Conservation (phyloP, 2,797 vertebrate genomes). For the Morelia viridis region DNA sequence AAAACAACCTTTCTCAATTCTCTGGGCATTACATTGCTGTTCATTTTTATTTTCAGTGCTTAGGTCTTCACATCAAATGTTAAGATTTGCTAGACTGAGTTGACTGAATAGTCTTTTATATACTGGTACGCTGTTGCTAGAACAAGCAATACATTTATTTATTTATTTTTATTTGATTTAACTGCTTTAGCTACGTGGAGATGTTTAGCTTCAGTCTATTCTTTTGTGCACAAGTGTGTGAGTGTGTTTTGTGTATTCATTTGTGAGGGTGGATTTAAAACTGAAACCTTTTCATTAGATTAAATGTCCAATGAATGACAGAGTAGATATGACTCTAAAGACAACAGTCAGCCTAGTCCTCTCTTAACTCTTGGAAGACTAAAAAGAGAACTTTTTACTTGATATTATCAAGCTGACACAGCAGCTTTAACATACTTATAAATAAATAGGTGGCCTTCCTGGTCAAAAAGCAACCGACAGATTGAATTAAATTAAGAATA, state of each 20-base stretch:
- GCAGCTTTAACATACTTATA: background rate
- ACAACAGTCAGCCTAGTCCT: constrained; percentile 5
- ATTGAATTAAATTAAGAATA: constrained; percentile 10
- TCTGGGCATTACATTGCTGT: background rate
- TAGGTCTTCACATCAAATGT: background rate
- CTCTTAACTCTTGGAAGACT: constrained; percentile 11
- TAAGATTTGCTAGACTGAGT: background rate
- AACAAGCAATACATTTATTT: background rate
- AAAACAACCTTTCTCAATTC: background rate
- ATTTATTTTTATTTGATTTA: background rate
- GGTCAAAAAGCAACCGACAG: background rate
- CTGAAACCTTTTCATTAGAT: constrained; percentile 9
- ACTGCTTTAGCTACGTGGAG: background rate
- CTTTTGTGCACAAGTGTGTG: background rate
- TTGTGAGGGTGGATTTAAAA: background rate
- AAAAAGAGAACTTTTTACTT: constrained; percentile 1
- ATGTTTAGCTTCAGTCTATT: background rate
- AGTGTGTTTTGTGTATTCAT: background rate
- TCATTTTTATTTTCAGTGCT: background rate
- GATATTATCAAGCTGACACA: background rate
- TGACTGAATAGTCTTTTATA: background rate
- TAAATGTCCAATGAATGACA: constrained; percentile 20
- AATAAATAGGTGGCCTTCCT: constrained; percentile 1
- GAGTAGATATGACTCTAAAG: constrained; percentile 16
- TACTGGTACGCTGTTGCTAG: background rate